A percentile compares a stretch with the other conserved stretches of the same genome.
Conservation (phyloP, 2,797 vertebrate species). For the Diceros bicornis region DNA sequence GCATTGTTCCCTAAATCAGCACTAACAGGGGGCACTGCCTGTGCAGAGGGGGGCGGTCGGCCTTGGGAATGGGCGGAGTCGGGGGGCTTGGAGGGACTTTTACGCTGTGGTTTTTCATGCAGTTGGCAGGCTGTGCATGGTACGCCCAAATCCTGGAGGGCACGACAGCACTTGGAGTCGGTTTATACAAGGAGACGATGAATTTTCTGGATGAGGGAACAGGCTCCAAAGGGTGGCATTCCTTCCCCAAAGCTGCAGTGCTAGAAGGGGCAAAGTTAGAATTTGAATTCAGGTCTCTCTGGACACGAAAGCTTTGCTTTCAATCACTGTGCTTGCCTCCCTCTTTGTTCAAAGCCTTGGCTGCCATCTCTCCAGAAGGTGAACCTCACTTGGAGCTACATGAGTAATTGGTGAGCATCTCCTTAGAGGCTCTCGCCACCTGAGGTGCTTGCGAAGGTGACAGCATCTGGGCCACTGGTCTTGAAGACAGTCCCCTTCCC, state of each 20-base stretch:
- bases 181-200: not conserved
- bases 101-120: not conserved
- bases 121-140: not conserved
- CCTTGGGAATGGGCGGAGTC: rapidly evolving
- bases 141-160: not conserved
- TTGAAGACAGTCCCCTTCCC: not conserved
- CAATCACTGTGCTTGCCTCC: not conserved
- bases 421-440: not conserved
- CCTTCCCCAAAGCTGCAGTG: not conserved
- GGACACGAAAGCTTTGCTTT: not conserved
- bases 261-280: not conserved
- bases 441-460: not conserved
- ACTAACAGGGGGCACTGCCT: not conserved
- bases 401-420: not conserved
- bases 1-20: not conserved
- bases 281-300: not conserved
- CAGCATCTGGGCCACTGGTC: not conserved
- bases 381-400: not conserved
- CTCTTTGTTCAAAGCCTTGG: not conserved
- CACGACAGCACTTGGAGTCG: not conserved
- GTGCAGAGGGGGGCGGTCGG: not conserved
- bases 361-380: not conserved
- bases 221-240: not conserved
- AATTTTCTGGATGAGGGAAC: not conserved
- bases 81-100: not conserved